Evolutionary conservation across 1,140 invertebrate genomes (phyloP).

Genomic region (Ceratina calcarata): DNA sequence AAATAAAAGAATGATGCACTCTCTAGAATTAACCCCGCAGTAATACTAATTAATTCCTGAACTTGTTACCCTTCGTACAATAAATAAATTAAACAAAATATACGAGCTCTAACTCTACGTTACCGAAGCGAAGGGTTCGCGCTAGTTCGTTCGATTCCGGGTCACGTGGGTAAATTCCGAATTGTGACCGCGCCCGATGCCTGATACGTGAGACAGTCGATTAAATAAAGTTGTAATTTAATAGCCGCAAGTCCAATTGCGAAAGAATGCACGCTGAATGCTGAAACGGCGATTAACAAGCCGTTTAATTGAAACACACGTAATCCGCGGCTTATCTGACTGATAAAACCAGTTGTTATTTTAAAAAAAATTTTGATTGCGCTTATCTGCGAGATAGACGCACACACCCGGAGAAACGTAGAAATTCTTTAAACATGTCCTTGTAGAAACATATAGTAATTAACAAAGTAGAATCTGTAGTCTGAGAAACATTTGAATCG

Average conservation of each 20-base stretch:
- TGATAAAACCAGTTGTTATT: background rate
- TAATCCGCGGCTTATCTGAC: background rate
- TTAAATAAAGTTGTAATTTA: conserved; percentile 3
- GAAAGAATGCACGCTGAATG: conserved; percentile 13
- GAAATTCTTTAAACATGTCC: background rate
- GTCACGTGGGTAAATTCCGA: conserved; percentile 34
- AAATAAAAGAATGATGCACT: too few relatives aligned
- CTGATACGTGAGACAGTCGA: background rate
- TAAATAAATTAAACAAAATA: background rate
- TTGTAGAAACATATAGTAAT: too few relatives aligned
- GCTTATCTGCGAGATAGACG: background rate
- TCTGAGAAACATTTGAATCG: conserved; percentile 70
- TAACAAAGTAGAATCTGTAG: too few relatives aligned
- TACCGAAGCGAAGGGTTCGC: conserved; percentile 38
- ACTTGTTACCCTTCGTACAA: background rate
- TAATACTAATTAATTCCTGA: too few relatives aligned
- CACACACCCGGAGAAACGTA: too few relatives aligned
- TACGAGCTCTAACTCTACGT: conserved; percentile 15
- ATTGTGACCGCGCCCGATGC: conserved; percentile 50
- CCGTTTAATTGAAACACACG: background rate
- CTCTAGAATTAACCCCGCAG: too few relatives aligned
- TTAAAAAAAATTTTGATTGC: background rate
- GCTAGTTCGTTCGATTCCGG: conserved; percentile 8
- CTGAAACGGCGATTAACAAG: background rate
- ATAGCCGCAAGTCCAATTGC: conserved; percentile 2